Conservation (phyloP, 2,888 invertebrate species). For the Teleogryllus oceanicus region DNA sequence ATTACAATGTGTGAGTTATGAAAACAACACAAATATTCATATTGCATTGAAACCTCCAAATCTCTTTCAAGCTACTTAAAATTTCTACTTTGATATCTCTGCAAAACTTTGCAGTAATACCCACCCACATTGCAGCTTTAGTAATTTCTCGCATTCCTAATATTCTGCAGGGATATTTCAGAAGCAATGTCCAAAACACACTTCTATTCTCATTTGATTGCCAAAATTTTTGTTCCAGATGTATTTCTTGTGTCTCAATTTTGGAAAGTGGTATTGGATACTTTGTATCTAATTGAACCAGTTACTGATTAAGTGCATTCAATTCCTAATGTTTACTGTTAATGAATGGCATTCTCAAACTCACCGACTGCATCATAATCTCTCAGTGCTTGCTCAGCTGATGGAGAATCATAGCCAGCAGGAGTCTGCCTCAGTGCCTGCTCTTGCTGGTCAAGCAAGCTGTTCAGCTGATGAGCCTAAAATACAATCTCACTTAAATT, state of each 20-base stretch:
- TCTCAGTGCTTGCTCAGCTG: conserved; percentile 30
- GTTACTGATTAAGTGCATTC: background rate
- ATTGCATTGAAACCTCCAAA: too few species aligned
- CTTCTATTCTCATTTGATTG: too few species aligned
- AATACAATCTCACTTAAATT: background rate
- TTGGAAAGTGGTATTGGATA: background rate
- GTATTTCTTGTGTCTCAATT: background rate
- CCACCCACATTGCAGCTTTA: too few species aligned
- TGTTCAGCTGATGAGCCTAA: conserved; percentile 50
- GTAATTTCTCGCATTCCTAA: too few species aligned
- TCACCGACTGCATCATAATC: conserved; percentile 33
- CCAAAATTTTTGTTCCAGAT: too few species aligned
- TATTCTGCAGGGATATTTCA: too few species aligned
- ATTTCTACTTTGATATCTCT: too few species aligned
- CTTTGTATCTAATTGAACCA: background rate
- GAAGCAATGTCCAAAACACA: background rate
- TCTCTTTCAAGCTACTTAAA: too few species aligned
- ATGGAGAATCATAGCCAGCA: conserved; percentile 34
- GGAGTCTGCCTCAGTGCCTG: conserved; percentile 52
- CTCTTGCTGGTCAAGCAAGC: conserved; percentile 68
- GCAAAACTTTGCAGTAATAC: too few species aligned
- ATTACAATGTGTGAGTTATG: too few species aligned
- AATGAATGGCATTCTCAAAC: background rate
- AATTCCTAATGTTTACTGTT: background rate
- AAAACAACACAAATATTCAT: too few species aligned